A percentile compares a stretch with the other conserved stretches of the same genome.
These are phyloP conservation scores for Lasioglossum pauxillum DNA, from an alignment of 2,888 invertebrate genomes.

Conservation along the genomic window DNA sequence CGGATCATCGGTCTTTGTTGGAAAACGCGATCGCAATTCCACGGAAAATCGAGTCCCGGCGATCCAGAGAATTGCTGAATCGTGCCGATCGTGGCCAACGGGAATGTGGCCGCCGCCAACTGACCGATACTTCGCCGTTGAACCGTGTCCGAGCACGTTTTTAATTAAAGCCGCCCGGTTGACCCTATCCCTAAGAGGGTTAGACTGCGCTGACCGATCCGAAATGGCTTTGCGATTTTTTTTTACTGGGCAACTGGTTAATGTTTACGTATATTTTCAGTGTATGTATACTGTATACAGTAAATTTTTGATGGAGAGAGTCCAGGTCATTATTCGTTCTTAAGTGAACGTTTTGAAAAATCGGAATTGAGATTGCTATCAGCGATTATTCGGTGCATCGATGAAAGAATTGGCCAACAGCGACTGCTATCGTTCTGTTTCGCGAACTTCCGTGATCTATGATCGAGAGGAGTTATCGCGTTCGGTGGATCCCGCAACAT, in stretches of 20 bases:
- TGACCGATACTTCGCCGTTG: neutral
- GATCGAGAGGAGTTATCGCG: conserved; percentile 21
- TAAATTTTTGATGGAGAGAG: neutral
- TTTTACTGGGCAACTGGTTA: neutral
- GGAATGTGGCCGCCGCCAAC: neutral
- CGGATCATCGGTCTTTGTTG: conserved; percentile 45
- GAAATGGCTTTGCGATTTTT: neutral
- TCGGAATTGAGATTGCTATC: neutral
- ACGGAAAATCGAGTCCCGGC: conserved; percentile 25
- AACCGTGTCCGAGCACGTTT: neutral
- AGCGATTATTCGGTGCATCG: neutral
- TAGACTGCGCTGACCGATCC: neutral
- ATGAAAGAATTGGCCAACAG: neutral
- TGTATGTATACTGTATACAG: neutral
- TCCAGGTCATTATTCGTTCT: neutral
- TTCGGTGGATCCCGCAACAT: conserved; percentile 5
- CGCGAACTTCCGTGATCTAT: neutral
- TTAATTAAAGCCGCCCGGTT: neutral
- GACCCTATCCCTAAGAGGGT: neutral
- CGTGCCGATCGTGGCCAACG: conserved; percentile 4
- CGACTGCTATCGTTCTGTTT: too few relatives aligned
- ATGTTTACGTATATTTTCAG: neutral
- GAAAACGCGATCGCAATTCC: conserved; percentile 36
- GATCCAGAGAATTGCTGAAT: conserved; percentile 21
- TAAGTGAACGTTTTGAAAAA: neutral